Evolutionary conservation across 2,888 invertebrate species (phyloP), one percentile per base, ranked within the genome.

Genomic region (Hydrotaea cyrtoneurina): DNA sequence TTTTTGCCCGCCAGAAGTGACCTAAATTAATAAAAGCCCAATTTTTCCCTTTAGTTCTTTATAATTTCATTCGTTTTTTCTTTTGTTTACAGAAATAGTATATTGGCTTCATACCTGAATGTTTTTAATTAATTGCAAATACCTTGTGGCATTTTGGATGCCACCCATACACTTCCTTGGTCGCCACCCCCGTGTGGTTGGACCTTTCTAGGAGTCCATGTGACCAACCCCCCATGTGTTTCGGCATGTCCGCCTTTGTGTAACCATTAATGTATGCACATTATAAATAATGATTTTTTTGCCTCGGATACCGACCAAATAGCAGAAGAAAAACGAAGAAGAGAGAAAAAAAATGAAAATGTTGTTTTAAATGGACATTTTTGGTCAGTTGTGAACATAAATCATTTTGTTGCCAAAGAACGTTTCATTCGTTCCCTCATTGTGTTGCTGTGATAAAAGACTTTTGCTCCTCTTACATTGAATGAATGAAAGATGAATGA

Each of bases 301-400:
- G 69, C 19, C 13, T 69, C 69, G 69, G 69, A 69, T 43, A 69
- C 19, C 17, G 17, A 17, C 64, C n/a, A 36, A 17, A 31, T 31
- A 7, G 31, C 31, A 31, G 7, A 31, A 31, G 7, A 31, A 31
- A 31, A 31, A 7, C 17, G 19, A 53, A 53, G n/a, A n/a, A n/a
- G n/a, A n/a, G n/a, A n/a, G n/a, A n/a, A 53, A 53, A 17, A 53
- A 55, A 55, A 19, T 17, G 69, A 69, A 69, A 69, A 69, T 69
- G 69, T 69, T 77, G 31, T 71, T 78, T 43, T 43, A 78, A 78
- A 78, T 71, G 57, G 69, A 69, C 69, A 78, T 71, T 78, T 78
- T 71, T 57, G 77, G 77, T 78, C 77, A 78, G 43, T 57, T 69
- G 17, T 69, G 43, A 10, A 78, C 57, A 78, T 78, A 78, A 78